Base-by-base conservation (phyloP, 1,140 invertebrate genomes). In the Thrips palmi region DNA sequence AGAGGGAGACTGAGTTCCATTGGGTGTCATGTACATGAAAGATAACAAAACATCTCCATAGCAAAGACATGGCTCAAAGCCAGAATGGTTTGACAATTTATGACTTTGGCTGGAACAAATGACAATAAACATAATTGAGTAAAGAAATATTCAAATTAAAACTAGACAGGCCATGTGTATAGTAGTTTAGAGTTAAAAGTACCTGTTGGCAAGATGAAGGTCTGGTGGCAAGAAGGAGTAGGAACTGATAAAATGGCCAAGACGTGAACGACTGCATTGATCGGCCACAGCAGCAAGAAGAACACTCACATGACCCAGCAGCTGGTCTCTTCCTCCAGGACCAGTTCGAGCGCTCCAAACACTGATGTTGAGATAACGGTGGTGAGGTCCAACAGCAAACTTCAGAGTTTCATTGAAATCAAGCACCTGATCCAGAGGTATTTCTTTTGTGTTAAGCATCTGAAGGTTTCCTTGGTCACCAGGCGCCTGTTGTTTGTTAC, bases 41-140 rank as follows among this genome's bases (percentile, higher is more conserved):
- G 76, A 77, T 1, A 93, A 59, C 2, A 84, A 63, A 27, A 88
- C 73, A 52, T 92, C 87, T 2, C 88, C 89, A 51, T 83, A 89
- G 54, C 87, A 93, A 7, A 91, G 65, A 21, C 73, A 74, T 3
- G 81, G 76, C 55, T 91, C 85, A 56, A 91, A 93, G 8, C 88
- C 89, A 1, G 82, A 81, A 59, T 75, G 80, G 20, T 58, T 65
- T 24, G 70, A 66, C 43, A 77, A 61, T 32, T 70, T 67, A 50
- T 74, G 65, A 40, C 55, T 64, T 53, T 67, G 66, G 40, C 74
- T 78, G 47, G 37, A 60, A 49, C 51, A 51, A 29, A 43, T 42
- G 37, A 38, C 14, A 24, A n/a, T 4, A 34, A 24, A 27, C 17
- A 4, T 37, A 20, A n/a, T 10, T 12, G 19, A 39, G 14, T 4